Evolutionary conservation across 2,797 vertebrate species (phyloP), one percentile per base, ranked within the genome.

Genomic region (Ptychobarbus kaznakovi): DNA sequence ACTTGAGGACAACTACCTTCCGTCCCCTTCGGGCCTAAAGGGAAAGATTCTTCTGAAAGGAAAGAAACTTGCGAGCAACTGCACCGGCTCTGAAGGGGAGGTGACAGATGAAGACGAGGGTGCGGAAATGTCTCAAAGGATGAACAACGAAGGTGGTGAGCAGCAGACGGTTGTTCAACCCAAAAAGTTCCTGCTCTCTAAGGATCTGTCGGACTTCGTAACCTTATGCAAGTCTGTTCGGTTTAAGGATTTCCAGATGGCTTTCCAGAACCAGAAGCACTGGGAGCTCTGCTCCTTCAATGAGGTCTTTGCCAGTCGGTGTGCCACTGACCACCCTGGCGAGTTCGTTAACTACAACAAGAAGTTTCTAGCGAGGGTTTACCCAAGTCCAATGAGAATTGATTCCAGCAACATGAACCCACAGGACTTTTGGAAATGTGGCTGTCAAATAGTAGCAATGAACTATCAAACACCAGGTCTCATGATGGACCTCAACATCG

Each of bases 301-400:
- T 0, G 98, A 99, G 92, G 98, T 98, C 65, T 97, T 97, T 85
- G 98, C 98, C 88, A 96, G 94, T 90, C 97, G 96, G 40, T 98
- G 97, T 0, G 97, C 98, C 87, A 97, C 93, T 0, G 98, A 99
- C 86, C 96, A 96, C 72, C 97, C 98, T 0, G 98, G 98, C 11
- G 98, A 99, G 93, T 99, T 99, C 92, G 98, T 99, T 1, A 99
- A 99, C 92, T 99, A 99, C 83, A 99, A 99, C 93, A 99, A 99
- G 88, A 98, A 97, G 89, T 99, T 97, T 88, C 95, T 99, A 0
- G 97, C 97, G 0, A 94, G 98, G 15, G 96, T 99, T 86, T 99
- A 99, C 81, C 98, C 98, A 0, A 99, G 97, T 86, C 98, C 98
- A 0, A 99, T 99, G 98, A 94, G 98, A 88, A 99, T 99, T 18